phyloP scores from a whole-genome alignment of 2,888 invertebrate genomes.

The Sphaeridia pumilis region DNA sequence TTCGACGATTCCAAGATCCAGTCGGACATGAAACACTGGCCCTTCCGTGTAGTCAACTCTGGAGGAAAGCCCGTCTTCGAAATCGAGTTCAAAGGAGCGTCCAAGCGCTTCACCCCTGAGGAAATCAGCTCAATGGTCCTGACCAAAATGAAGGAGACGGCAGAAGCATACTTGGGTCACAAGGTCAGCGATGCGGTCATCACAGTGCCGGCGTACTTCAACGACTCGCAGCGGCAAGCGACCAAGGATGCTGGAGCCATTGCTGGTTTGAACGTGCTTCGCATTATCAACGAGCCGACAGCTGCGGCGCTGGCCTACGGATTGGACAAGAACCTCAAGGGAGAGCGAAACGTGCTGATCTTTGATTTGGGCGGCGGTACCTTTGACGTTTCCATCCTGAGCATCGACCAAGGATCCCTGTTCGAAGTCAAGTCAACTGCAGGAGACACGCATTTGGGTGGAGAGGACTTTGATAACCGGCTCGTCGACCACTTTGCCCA shows the following conservation, averaged over 20 bases:
- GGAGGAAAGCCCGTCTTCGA: slow-evolving; percentile 36
- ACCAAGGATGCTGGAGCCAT: slow-evolving; percentile 72
- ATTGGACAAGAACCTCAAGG: slow-evolving; percentile 42
- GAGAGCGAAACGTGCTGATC: slow-evolving; percentile 48
- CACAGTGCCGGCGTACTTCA: slow-evolving; percentile 70
- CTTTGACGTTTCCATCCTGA: slow-evolving; percentile 48
- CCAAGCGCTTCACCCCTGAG: slow-evolving; percentile 70
- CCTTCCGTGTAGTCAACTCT: slow-evolving; percentile 73
- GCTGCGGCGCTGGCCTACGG: slow-evolving; percentile 82
- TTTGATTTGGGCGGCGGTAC: slow-evolving; percentile 57
- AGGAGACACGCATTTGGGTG: slow-evolving; percentile 45
- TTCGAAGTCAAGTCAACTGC: slow-evolving; percentile 62
- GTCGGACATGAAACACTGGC: slow-evolving; percentile 86
- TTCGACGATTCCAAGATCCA: too few species aligned
- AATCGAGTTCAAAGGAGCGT: slow-evolving; percentile 38
- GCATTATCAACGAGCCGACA: slow-evolving; percentile 84
- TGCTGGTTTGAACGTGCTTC: slow-evolving; percentile 71
- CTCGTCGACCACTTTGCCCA: slow-evolving; percentile 65
- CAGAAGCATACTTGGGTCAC: slow-evolving; percentile 73
- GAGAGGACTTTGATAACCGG: slow-evolving; percentile 44
- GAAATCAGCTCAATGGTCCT: slow-evolving; percentile 56
- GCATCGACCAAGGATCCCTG: slow-evolving; percentile 46
- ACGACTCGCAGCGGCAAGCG: slow-evolving; percentile 58
- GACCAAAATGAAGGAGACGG: slow-evolving; percentile 85
- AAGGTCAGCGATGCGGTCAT: slow-evolving; percentile 62